phyloP scores from a whole-genome alignment of 2,797 vertebrate genomes.

The Esox masquinongy region DNA sequence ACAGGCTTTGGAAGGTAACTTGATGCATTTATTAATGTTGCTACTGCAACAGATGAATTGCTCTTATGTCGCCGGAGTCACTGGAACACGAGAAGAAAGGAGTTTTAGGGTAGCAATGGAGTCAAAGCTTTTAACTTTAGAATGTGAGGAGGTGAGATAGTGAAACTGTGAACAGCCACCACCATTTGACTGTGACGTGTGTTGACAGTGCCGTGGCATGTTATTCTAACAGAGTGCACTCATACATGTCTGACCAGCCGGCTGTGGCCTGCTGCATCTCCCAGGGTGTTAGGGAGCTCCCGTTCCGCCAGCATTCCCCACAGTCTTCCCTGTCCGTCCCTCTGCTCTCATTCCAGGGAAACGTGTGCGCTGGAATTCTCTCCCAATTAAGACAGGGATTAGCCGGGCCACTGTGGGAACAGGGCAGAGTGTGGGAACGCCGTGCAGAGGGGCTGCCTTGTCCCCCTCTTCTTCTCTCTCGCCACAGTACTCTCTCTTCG shows the following conservation, averaged over 20 bases:
- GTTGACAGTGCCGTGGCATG: conserved; percentile 58
- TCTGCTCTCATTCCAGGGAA: conserved; percentile 60
- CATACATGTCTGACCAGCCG: conserved; percentile 48
- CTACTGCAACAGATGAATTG: background rate
- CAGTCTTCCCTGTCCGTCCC: conserved; percentile 29
- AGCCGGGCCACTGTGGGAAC: conserved; percentile 79
- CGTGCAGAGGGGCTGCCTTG: conserved; percentile 29
- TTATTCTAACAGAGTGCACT: conserved; percentile 54
- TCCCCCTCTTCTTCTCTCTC: conserved; percentile 54
- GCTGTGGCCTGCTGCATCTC: conserved; percentile 39
- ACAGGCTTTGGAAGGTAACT: background rate
- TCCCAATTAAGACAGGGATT: conserved; percentile 85
- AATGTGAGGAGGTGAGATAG: background rate
- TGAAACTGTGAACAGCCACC: background rate
- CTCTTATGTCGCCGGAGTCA: background rate
- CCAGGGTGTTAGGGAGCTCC: conserved; percentile 52
- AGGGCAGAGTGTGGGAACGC: conserved; percentile 78
- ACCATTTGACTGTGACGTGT: conserved; percentile 13
- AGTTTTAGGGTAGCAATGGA: background rate
- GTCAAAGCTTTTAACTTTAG: background rate
- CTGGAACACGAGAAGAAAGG: background rate
- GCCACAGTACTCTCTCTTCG: conserved; percentile 43
- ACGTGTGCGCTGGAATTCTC: conserved; percentile 80
- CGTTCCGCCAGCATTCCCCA: conserved; percentile 3
- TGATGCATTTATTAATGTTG: background rate